phyloP scores from a whole-genome alignment of 1,140 invertebrate genomes.

The Radopholus similis region DNA sequence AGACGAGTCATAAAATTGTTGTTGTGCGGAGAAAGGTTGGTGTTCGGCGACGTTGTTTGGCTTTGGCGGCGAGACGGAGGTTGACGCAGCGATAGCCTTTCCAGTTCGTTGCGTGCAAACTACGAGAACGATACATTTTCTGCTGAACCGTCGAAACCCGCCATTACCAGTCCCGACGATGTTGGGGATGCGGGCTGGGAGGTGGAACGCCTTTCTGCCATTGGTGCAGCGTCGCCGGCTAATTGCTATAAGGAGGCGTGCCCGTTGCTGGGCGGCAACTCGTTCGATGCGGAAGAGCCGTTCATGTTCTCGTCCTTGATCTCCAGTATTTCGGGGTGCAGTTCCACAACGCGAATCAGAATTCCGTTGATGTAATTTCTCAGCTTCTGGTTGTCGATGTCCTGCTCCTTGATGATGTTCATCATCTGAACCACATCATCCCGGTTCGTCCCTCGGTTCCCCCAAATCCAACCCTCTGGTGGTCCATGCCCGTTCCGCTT shows the following conservation, averaged over 20 bases:
- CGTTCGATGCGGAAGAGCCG: neutral
- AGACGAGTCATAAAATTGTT: conserved; percentile 1
- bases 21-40: too few species aligned
- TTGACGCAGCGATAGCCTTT: conserved; percentile 10
- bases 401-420: conserved; percentile 41
- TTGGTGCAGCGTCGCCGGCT: conserved; percentile 6
- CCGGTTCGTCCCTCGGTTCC: neutral
- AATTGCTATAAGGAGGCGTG: conserved; percentile 11
- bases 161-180: neutral
- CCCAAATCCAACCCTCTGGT: conserved; percentile 28
- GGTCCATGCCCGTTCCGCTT: conserved; percentile 36
- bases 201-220: conserved; percentile 5
- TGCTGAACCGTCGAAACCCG: neutral
- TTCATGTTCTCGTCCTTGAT: conserved; percentile 37
- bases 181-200: conserved; percentile 12
- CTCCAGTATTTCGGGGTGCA: conserved; percentile 42
- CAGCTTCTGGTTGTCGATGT: conserved; percentile 41
- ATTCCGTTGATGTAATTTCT: conserved; percentile 43
- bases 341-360: conserved; percentile 36
- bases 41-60: conserved; percentile 6
- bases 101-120: conserved; percentile 10
- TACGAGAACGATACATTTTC: neutral
- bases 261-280: too few species aligned
- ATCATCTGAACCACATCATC: conserved; percentile 31
- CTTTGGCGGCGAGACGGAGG: neutral